Evolutionary conservation across 2,113 vertebrate genomes (phyloP).

Genomic region (Machaerirhynchus nigripectus): DNA sequence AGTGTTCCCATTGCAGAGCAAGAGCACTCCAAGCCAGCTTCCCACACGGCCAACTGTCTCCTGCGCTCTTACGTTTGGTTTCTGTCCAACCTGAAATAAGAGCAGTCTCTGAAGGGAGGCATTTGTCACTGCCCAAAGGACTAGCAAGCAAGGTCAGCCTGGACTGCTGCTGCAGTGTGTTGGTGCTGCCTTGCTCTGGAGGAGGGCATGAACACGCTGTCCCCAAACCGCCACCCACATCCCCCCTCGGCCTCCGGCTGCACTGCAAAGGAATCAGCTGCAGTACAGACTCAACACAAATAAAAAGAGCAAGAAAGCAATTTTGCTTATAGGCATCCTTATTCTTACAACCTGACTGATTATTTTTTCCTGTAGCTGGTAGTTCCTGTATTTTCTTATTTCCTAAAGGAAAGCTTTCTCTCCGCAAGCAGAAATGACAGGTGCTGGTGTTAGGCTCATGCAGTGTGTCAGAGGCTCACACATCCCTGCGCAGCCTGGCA

Average conservation of each 20-base stretch:
- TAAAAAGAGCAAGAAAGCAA: background rate
- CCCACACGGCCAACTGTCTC: background rate
- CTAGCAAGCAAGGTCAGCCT: background rate
- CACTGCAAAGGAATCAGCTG: background rate
- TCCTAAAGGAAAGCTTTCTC: background rate
- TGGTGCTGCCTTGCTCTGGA: background rate
- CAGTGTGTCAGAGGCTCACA: background rate
- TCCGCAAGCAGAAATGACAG: background rate
- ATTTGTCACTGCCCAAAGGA: background rate
- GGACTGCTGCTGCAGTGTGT: accelerated
- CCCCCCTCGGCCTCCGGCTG: background rate
- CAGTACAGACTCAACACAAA: background rate
- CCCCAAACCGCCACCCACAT: background rate
- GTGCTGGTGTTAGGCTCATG: accelerated
- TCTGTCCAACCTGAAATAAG: background rate
- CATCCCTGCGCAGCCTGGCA: background rate
- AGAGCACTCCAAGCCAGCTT: background rate
- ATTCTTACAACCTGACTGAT: background rate
- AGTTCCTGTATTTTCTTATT: background rate
- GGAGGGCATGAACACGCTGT: background rate
- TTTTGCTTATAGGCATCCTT: background rate
- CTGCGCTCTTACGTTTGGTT: background rate
- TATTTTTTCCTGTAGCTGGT: background rate
- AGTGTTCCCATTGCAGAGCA: background rate
- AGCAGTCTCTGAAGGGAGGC: background rate